Conservation (phyloP, 2,113 vertebrate genomes). For the Nothocercus julius region DNA sequence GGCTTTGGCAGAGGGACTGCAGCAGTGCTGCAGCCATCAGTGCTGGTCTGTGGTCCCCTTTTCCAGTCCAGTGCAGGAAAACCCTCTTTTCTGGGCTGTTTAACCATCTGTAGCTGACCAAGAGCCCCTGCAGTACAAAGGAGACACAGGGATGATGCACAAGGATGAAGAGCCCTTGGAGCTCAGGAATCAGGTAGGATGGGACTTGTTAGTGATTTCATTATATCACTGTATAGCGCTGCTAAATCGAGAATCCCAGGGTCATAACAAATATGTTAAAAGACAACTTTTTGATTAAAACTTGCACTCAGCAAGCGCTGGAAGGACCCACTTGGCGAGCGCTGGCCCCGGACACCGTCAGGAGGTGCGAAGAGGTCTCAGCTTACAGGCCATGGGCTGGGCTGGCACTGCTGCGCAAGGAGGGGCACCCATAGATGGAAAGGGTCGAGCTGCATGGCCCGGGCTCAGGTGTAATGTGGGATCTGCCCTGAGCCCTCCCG, state of each 20-base stretch:
- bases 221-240: too few relatives aligned
- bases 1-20: neutral
- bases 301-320: too few relatives aligned
- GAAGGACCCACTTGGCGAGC: too few relatives aligned
- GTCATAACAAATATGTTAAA: too few relatives aligned
- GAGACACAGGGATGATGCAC: too few relatives aligned
- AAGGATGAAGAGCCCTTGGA: too few relatives aligned
- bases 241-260: too few relatives aligned
- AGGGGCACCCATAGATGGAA: neutral
- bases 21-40: neutral
- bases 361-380: neutral
- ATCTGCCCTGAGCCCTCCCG: neutral
- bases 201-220: too few relatives aligned
- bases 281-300: too few relatives aligned
- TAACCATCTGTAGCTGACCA: neutral
- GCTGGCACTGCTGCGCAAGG: neutral
- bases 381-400: neutral
- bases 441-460: neutral
- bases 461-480: neutral
- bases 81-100: neutral
- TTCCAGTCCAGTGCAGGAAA: neutral
- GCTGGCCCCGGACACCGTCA: neutral
- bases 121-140: too few relatives aligned
- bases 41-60: neutral
- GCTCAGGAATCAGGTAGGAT: too few relatives aligned